A percentile compares a stretch with the other conserved stretches of the same genome.
These are phyloP conservation scores for Pteronotus mesoamericanus DNA, from an alignment of 2,797 vertebrate genomes.

Conservation along the genomic window DNA sequence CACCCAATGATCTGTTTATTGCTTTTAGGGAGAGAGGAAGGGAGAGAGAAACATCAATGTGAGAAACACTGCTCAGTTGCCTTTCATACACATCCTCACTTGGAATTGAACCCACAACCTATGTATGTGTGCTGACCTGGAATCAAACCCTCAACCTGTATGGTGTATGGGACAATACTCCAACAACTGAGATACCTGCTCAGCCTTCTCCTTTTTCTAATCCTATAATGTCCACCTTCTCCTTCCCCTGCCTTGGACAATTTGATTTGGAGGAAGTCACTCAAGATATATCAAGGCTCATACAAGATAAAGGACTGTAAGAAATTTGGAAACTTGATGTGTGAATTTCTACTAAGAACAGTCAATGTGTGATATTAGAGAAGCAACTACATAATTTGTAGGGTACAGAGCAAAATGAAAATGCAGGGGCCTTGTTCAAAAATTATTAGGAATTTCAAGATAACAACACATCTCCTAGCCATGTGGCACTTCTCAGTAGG, in stretches of 20 bases:
- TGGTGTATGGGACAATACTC: not conserved
- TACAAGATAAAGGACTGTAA: not conserved
- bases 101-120: not conserved
- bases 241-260: not conserved
- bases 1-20: not conserved
- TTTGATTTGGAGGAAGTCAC: not conserved
- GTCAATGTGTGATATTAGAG: not conserved
- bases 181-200: not conserved
- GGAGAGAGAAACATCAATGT: not conserved
- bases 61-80: not conserved
- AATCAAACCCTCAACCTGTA: not conserved
- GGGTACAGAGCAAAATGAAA: not conserved
- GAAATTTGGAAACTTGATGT: not conserved
- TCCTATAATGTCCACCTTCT: not conserved
- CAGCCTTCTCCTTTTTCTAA: not conserved
- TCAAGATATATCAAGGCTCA: not conserved
- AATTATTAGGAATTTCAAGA: not conserved
- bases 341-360: not conserved
- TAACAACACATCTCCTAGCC: not conserved
- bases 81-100: not conserved
- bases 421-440: not conserved
- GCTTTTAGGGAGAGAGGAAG: not conserved
- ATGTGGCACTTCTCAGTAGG: not conserved
- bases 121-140: not conserved
- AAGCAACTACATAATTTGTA: not conserved